Base-by-base conservation (phyloP, 2,797 vertebrate genomes). In the Sciurus vulgaris region DNA sequence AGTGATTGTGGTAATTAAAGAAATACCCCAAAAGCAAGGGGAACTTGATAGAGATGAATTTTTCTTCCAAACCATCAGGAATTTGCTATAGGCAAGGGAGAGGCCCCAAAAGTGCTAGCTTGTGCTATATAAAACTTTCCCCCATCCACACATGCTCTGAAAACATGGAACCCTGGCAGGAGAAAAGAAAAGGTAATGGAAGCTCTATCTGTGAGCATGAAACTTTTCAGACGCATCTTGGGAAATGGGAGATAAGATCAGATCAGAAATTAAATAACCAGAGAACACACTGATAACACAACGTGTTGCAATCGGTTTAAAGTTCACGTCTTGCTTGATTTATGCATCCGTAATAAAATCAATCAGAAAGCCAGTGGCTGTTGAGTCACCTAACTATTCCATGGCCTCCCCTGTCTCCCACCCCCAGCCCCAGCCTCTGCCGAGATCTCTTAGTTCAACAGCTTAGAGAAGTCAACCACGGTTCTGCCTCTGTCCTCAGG, bases 211-310 rank as follows among this genome's bases (percentile, higher is more conserved):
- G 47, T 69, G 92, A 89, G 96, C 93, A 38, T 65, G 86, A 92
- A 97, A 96, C 65, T 65, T 72, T 89, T 95, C 91, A 84, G 89
- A 72, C 94, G 44, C 94, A 82, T 94, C 96, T 94, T 96, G 97
- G 94, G 97, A 97, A 97, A 95, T 0, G 26, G 5, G 54, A 95
- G 97, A 97, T 98, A 96, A 97, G 95, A 98, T 97, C 97, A 79
- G 87, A 89, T 84, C 89, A 97, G 92, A 97, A 97, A 91, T 95
- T 86, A 93, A 97, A 76, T 93, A 95, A 96, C 73, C 95, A 83
- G 89, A 73, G 92, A 95, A 85, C 95, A 84, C 78, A 56, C 74
- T 56, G 97, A 97, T 96, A 97, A 91, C 7, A 1, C 35, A 6
- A 70, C 7, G 2, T 97, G 96, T 97, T 54, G 96, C 96, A 97